These are phyloP conservation scores for Gavia stellata DNA, from an alignment of 2,113 vertebrate genomes.

Conservation along the genomic window DNA sequence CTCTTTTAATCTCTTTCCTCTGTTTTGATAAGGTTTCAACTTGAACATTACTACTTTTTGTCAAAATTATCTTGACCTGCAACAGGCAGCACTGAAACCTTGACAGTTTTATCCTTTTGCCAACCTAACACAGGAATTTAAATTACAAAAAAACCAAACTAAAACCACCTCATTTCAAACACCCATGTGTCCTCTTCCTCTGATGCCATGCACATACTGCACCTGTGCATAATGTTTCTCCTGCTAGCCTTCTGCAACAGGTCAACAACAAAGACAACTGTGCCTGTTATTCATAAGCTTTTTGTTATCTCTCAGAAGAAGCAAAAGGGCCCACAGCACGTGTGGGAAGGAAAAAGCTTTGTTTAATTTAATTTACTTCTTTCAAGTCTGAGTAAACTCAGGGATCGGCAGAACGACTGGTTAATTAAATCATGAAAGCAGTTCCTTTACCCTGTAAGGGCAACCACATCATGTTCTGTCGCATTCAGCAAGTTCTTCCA, in stretches of 20 bases:
- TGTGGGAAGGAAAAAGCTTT: slow-evolving; percentile 4
- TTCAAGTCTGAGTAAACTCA: slow-evolving; percentile 64
- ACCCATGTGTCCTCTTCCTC: background rate
- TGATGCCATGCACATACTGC: background rate
- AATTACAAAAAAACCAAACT: background rate
- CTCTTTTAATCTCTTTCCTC: background rate
- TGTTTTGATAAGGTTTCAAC: background rate
- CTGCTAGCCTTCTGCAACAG: background rate
- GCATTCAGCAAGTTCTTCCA: background rate
- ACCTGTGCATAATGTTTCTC: slow-evolving; percentile 28
- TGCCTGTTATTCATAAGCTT: slow-evolving; percentile 12
- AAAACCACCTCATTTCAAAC: background rate
- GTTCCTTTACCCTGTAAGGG: slow-evolving; percentile 9
- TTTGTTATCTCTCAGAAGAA: background rate
- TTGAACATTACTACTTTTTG: background rate
- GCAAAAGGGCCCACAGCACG: background rate
- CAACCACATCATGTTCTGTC: background rate
- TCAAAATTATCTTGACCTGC: background rate
- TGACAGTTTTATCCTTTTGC: background rate
- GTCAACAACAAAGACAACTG: background rate
- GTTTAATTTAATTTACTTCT: slow-evolving; percentile 64
- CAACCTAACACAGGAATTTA: background rate
- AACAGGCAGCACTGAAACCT: background rate
- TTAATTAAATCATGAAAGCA: slow-evolving; percentile 58
- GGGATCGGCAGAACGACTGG: background rate